Base-by-base conservation (phyloP, 2,113 vertebrate genomes). In the Propithecus coquereli region DNA sequence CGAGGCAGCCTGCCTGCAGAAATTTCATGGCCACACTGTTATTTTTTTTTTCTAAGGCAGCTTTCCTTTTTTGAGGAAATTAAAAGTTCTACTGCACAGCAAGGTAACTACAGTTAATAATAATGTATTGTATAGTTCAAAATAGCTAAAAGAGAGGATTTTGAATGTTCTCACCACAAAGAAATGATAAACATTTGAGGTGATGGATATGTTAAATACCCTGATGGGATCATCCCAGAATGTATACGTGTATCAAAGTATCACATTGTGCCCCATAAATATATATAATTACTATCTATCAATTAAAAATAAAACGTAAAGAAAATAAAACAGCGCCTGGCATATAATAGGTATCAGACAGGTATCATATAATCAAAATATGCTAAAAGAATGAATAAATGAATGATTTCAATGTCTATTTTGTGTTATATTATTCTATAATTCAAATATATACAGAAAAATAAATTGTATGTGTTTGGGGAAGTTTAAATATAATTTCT, bases 1-100 rank as follows among this genome's bases (percentile, higher is more conserved):
- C 68, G 14, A 90, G 90, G 95, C 66, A 94, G 94, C 37, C 79
- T 91, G 34, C 70, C 82, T 82, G 22, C 68, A 87, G 96, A 89
- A 94, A 96, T 97, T 79, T 87, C 16, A 17, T 34, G 86, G n/a
- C 22, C 77, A 96, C 54, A 27, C 11, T 63, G 94, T 6, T 90
- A 71, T 92, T 8, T 76, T 43, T 43, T 57, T 88, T 43, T 84
- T 59, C 61, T 45, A 95, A 90, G 95, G 47, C 14, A 65, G 45
- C 57, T 81, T 91, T 77, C 34, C 34, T 94, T 90, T 95, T 32
- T 66, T 74, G 61, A 98, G 80, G 59, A 97, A 77, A 77, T 97
- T 90, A 88, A 63, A 52, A 74, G 14, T 45, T 87, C 94, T 71
- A 91, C 18, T 50, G 74, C 45, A 77, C 47, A 50, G 30, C 30